phyloP scores from a whole-genome alignment of 2,113 vertebrate genomes.

The Pelmatolapia mariae region DNA sequence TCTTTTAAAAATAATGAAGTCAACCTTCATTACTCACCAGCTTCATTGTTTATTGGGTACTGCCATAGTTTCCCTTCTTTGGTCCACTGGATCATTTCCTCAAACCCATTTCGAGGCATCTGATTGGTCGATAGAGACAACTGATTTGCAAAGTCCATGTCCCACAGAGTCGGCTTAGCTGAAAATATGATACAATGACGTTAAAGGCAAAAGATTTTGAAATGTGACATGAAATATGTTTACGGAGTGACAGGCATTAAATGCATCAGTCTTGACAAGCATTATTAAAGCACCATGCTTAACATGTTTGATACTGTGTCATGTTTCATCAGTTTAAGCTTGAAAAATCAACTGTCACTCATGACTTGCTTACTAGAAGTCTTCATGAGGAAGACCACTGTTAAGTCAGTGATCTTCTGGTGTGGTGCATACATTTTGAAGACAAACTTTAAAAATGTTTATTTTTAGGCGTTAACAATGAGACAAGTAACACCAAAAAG shows the following conservation, averaged over 20 bases:
- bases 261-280: neutral
- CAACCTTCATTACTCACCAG: slow-evolving; percentile 64
- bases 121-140: slow-evolving; percentile 67
- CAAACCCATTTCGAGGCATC: slow-evolving; percentile 82
- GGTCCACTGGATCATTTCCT: slow-evolving; percentile 96
- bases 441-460: neutral
- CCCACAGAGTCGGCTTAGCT: slow-evolving; percentile 84
- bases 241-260: neutral
- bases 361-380: neutral
- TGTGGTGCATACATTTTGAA: neutral
- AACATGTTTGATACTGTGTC: neutral
- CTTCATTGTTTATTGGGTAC: slow-evolving; percentile 89
- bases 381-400: neutral
- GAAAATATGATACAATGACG: neutral
- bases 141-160: slow-evolving; percentile 81
- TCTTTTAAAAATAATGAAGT: neutral
- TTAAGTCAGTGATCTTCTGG: neutral
- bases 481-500: neutral
- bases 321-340: neutral
- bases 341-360: neutral
- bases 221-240: neutral
- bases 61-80: slow-evolving; percentile 89
- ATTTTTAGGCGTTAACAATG: neutral
- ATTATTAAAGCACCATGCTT: neutral
- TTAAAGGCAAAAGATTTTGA: neutral